These are phyloP conservation scores for Aethes cnicana DNA, from an alignment of 2,888 invertebrate species.

Conservation along the genomic window DNA sequence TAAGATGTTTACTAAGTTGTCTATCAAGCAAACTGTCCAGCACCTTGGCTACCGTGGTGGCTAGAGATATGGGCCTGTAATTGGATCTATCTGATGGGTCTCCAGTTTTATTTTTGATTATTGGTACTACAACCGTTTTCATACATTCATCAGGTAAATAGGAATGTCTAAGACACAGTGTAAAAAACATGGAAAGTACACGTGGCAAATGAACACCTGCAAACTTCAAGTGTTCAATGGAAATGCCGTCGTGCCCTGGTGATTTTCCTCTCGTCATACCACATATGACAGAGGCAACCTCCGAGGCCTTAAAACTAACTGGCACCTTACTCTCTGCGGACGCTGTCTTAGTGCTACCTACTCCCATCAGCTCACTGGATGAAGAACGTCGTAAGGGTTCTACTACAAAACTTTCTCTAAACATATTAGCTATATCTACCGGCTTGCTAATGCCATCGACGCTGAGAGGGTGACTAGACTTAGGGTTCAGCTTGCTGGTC, in stretches of 20 bases:
- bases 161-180: background rate
- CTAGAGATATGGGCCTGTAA: slow-evolving; percentile 23
- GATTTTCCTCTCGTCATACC: background rate
- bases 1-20: background rate
- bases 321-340: background rate
- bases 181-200: background rate
- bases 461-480: background rate
- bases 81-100: slow-evolving; percentile 5
- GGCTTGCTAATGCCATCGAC: background rate
- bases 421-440: background rate
- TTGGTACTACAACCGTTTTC: slow-evolving; percentile 27
- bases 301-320: background rate
- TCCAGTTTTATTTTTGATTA: slow-evolving; percentile 34
- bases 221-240: background rate
- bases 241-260: background rate
- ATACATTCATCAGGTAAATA: background rate
- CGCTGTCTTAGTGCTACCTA: background rate
- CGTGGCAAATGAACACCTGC: background rate
- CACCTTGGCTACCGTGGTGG: slow-evolving; percentile 13
- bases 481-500: background rate
- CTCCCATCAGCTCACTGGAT: background rate
- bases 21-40: slow-evolving; percentile 16
- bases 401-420: background rate
- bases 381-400: background rate
- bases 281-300: background rate